Conservation (phyloP, 2,797 vertebrate genomes). For the Meda fulgida region DNA sequence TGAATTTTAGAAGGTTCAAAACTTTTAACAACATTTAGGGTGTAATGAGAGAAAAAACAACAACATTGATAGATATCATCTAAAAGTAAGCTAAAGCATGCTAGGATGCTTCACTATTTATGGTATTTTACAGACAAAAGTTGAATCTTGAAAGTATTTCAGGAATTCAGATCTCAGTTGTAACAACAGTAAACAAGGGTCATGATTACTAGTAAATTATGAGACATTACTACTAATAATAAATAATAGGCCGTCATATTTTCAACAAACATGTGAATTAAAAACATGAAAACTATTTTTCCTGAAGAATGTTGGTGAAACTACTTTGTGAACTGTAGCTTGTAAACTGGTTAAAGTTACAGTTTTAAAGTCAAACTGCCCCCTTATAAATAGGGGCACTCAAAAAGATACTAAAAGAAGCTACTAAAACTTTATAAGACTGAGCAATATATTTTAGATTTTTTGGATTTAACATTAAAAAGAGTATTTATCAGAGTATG, state of each 20-base stretch:
- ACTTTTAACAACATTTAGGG: not conserved
- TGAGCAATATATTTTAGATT: not conserved
- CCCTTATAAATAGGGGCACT: not conserved
- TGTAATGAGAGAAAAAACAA: not conserved
- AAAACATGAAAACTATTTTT: not conserved
- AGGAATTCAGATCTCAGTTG: constrained; percentile 15
- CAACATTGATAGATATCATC: not conserved
- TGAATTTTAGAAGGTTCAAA: not conserved
- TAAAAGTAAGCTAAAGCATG: constrained; percentile 17
- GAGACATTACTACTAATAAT: not conserved
- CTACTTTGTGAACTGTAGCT: not conserved
- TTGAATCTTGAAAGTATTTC: not conserved
- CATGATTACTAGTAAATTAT: not conserved
- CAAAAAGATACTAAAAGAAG: not conserved
- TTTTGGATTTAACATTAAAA: not conserved
- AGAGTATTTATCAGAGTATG: not conserved
- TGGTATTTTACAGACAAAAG: constrained; percentile 1
- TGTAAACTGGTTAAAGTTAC: not conserved
- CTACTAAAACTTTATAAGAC: not conserved
- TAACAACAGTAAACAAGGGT: not conserved
- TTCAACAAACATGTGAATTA: not conserved
- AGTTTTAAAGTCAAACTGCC: not conserved
- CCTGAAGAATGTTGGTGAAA: not conserved
- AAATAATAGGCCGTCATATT: not conserved
- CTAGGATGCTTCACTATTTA: constrained; percentile 11